Percentiles rank a stretch among this genome's conserved stretches.
phyloP scores from a whole-genome alignment of 2,113 vertebrate species.

The Daphoenositta chrysoptera region DNA sequence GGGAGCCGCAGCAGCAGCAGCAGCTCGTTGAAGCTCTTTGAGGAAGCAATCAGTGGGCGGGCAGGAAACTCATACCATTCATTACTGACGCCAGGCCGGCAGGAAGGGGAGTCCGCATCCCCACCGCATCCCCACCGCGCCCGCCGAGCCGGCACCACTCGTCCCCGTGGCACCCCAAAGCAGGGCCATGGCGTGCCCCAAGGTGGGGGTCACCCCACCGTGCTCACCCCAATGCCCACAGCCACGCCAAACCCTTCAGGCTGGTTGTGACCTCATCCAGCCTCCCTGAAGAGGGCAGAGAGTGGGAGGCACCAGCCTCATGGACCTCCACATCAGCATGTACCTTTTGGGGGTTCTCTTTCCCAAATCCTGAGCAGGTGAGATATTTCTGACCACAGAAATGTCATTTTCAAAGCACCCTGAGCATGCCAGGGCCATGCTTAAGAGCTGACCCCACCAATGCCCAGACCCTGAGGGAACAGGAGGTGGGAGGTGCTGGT shows the following conservation, averaged over 20 bases:
- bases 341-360: background rate
- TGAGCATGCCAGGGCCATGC: rapidly evolving
- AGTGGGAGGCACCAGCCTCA: background rate
- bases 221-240: background rate
- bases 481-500: rapidly evolving
- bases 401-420: background rate
- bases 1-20: background rate
- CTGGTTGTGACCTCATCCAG: background rate
- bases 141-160: background rate
- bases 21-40: background rate
- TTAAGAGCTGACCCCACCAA: background rate
- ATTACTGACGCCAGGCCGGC: conserved; percentile 45
- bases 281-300: background rate
- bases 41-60: conserved; percentile 61
- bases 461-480: background rate
- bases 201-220: background rate
- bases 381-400: rapidly evolving
- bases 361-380: background rate
- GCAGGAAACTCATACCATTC: conserved; percentile 63
- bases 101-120: background rate
- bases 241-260: rapidly evolving
- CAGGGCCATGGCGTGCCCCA: background rate
- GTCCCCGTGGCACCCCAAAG: background rate
- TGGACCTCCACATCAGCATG: background rate
- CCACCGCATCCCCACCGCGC: background rate